Evolutionary conservation across 2,888 invertebrate genomes (phyloP), one percentile per base, ranked within the genome.

Genomic region (Thymelicus sylvestris): DNA sequence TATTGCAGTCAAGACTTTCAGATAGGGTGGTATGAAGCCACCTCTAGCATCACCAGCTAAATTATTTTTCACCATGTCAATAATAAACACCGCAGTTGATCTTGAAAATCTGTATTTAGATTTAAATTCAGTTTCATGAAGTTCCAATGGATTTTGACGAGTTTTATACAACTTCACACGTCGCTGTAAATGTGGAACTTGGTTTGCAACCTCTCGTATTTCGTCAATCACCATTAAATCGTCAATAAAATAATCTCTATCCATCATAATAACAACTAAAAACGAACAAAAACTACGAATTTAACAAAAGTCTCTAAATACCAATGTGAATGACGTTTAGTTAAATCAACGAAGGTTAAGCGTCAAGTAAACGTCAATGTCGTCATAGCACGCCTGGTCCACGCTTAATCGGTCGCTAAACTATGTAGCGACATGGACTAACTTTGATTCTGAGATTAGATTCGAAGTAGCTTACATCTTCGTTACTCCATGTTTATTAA

Each of bases 1-100:
- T 52, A 73, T 67, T 60, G 75, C 73, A 61, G 73, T 24, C 50
- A 75, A 73, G 24, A 73, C 71, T 73, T 75, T 73, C 41, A 75
- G 8, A 63, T 75, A 63, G 39, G 73, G 74, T 72, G 74, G 71
- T 70, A 74, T 72, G 57, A 66, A 66, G 57, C 71, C 71, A 52
- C 73, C 71, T 73, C 68, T 65, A 57, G 68, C 62, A 73, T 73
- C 73, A 47, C 71, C 71, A 67, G 66, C 66, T n/a, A 73, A 39
- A 50, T 69, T 48, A 66, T 73, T 60, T 73, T 69, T 71, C 15
- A 73, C 65, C 71, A 74, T 68, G 39, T 72, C 72, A 24, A 65
- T 71, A 7, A 73, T 73, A 12, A 61, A 71, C 38, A 12, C 5
- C 12, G 71, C 73, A 71, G 66, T 71, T 50, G 67, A 59, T 44